A percentile compares a stretch with the other conserved stretches of the same genome.
Evolutionary conservation across 2,797 vertebrate species (phyloP).

Genomic region (Pachyuromys duprasi): DNA sequence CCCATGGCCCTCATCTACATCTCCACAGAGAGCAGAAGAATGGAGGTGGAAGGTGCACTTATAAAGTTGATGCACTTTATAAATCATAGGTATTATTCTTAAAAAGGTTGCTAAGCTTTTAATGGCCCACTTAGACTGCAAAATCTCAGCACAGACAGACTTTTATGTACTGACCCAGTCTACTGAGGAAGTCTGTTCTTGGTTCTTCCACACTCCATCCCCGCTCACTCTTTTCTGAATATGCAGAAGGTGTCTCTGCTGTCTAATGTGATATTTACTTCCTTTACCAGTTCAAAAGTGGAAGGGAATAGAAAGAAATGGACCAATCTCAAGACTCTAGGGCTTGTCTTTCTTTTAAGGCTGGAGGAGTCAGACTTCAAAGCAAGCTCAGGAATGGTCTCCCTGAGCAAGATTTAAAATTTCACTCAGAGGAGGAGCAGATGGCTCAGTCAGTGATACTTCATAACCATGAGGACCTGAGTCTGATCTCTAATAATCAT

Average conservation of each 20-base stretch:
- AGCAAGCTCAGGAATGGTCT: not conserved
- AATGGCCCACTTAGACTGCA: not conserved
- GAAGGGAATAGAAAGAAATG: rapidly evolving
- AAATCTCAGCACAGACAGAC: not conserved
- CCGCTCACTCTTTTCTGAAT: not conserved
- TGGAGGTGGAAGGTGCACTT: not conserved
- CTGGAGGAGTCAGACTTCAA: not conserved
- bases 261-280: not conserved
- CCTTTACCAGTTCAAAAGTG: not conserved
- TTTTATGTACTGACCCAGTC: not conserved
- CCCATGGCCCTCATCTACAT: rapidly evolving
- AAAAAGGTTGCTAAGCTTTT: not conserved
- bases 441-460: too few species aligned
- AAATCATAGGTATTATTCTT: conserved; percentile 26
- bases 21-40: not conserved
- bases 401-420: not conserved
- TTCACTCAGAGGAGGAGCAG: not conserved
- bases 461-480: not conserved
- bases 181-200: not conserved
- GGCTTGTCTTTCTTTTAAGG: not conserved
- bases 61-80: not conserved
- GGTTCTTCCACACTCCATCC: not conserved
- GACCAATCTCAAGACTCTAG: not conserved
- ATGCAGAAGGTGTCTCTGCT: rapidly evolving
- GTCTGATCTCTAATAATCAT: not conserved